Evolutionary conservation across 2,113 vertebrate genomes (phyloP), one percentile per base, ranked within the genome.

Genomic region (Catharus fuscescens): DNA sequence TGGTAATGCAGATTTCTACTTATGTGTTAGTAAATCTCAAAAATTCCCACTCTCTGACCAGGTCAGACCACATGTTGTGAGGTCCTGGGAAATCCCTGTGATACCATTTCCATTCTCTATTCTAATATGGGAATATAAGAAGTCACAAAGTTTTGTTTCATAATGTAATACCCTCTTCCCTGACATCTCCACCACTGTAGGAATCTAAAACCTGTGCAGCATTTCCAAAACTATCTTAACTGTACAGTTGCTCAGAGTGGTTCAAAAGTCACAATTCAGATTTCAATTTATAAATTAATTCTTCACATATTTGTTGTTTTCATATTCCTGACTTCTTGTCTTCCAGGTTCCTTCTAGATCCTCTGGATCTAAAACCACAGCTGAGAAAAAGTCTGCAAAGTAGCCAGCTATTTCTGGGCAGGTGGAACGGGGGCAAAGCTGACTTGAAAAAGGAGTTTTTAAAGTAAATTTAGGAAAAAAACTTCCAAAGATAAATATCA

Each of bases 401-500:
- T 9, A 72, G 65, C 36, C 47, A 54, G 14, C 32, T 82, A 24
- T 31, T 87, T 69, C 62, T 53, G 34, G 65, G 45, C 2, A 4
- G 23, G 66, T 61, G 45, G 21, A 40, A 54, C 10, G 31, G 31
- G 31, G 45, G 32, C 7, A 47, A 93, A 77, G 44, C 38, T 64
- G 24, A 38, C 40, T 90, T 83, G 59, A n/a, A 72, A 92, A 83
- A 62, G 19, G 10, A 80, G 31, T 10, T 88, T 86, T 94, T 90
- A 59, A 77, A 83, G 54, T 25, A 88, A 88, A 94, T 88, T 52
- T 66, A 86, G 40, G 52, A 31, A 53, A 70, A 91, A 95, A 93
- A 67, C 67, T 40, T 67, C 45, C 52, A 54, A 90, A 92, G 62
- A 84, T 79, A 94, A 93, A 60, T 95, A 90, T 59, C 62, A 85